phyloP scores from a whole-genome alignment of 2,113 vertebrate genomes.

The Semnornis frantzii region DNA sequence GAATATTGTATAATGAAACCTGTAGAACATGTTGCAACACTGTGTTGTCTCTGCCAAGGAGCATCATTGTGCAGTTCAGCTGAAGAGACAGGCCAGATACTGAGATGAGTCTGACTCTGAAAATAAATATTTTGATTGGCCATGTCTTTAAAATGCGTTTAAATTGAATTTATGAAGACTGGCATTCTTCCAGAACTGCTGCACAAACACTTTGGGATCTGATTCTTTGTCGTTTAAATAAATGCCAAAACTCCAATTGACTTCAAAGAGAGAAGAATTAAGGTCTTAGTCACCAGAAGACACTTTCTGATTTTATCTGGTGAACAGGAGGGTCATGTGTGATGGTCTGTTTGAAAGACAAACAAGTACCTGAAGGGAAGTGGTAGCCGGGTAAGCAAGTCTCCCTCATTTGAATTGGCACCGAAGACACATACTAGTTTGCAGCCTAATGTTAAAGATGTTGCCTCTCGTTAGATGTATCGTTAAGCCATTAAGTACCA shows the following conservation, averaged over 20 bases:
- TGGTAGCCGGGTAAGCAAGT: background rate
- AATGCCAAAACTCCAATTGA: background rate
- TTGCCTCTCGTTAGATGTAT: background rate
- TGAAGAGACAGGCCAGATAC: background rate
- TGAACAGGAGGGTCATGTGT: background rate
- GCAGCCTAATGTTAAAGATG: background rate
- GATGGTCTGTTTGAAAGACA: background rate
- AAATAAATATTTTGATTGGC: constrained; percentile 52
- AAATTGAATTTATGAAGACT: constrained; percentile 22
- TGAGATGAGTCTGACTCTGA: constrained; percentile 13
- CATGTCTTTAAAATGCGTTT: background rate
- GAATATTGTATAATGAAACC: background rate
- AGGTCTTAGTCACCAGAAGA: background rate
- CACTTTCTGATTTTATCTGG: background rate
- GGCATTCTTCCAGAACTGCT: constrained; percentile 35
- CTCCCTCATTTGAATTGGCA: fast-evolving
- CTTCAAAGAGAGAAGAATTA: constrained; percentile 28
- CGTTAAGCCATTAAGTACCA: background rate
- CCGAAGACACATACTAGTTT: background rate
- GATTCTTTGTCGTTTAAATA: background rate
- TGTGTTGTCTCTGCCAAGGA: background rate
- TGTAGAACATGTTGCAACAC: background rate
- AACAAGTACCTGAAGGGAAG: background rate
- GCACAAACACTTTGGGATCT: constrained; percentile 14
- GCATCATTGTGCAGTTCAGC: background rate